Base-by-base conservation (phyloP, 2,888 invertebrate genomes). In the Nephrotoma guestfalica region DNA sequence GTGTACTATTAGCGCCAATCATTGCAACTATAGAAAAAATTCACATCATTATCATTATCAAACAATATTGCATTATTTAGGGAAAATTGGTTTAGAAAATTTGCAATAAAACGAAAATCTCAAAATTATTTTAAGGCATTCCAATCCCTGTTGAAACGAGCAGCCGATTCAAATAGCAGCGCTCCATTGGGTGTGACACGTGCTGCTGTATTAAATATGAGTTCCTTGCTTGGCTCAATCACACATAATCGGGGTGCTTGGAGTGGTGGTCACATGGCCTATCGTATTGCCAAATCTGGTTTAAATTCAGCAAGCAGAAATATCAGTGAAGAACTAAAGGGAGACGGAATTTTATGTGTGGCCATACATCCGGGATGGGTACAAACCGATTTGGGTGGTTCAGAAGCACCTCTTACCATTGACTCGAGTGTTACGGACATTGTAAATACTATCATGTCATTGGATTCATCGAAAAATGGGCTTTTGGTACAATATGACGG, bases 291-390 rank as follows among this genome's bases (percentile, higher is more conserved):
- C 84, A 98, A 98, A 94, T 93, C 95, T 86, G 97, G 97, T 2
- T 90, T 97, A 51, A 98, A 98, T 92, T 96, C 96, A 89, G 95
- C 96, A 1, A 97, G 97, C 0, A 96, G 95, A 90, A 96, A 96
- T 0, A 93, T 98, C 93, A 95, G 96, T 89, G 90, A 96, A 6
- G 98, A 98, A 91, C 92, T 98, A 88, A 94, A 94, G 90, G 93
- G 93, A 57, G 94, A 95, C 88, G 93, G 94, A 84, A 97, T 98
- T 88, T 89, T 97, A 18, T 96, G 95, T 0, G 93, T 95, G 0
- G 93, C 93, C 87, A 90, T 98, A 87, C 97, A 98, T 92, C 98
- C 98, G 0, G 98, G 98, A 2, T 98, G 97, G 98, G 97, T 98
- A 6, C 94, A 95, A 90, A 98, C 98, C 0, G 95, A 95, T 88